Conservation (phyloP, 2,797 vertebrate species). For the Natrix natrix region DNA sequence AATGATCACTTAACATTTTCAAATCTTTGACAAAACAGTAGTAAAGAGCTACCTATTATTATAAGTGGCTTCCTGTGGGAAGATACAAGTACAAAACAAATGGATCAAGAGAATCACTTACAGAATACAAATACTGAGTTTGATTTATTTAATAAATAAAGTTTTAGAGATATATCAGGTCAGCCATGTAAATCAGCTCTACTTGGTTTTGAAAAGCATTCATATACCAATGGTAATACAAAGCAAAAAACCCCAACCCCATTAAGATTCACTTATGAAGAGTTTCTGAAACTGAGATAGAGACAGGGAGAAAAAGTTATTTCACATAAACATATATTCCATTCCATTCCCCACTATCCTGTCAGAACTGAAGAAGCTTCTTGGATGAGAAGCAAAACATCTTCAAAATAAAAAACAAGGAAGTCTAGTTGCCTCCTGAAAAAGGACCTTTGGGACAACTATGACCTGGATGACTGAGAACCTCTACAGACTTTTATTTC, state of each 20-base stretch:
- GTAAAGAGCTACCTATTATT: background rate
- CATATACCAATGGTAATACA: background rate
- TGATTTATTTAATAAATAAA: background rate
- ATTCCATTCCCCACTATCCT: too few species aligned
- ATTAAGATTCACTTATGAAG: background rate
- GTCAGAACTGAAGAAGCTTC: too few species aligned
- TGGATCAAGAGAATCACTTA: background rate
- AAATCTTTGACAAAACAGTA: background rate
- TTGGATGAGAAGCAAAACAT: too few species aligned
- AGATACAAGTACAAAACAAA: background rate
- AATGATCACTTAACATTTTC: background rate
- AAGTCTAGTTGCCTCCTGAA: too few species aligned
- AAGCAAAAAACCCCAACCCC: background rate
- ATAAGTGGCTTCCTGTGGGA: background rate
- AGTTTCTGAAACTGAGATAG: background rate
- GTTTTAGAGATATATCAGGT: background rate
- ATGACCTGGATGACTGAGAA: too few species aligned
- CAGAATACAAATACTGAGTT: background rate
- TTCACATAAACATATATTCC: background rate
- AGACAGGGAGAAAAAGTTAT: background rate
- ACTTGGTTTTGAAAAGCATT: background rate
- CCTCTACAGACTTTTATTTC: background rate
- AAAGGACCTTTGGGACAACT: too few species aligned
- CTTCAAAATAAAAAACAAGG: too few species aligned
- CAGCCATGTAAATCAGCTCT: background rate